A percentile compares a stretch with the other conserved stretches of the same genome.
These are phyloP conservation scores for Protosalanx chinensis DNA, from an alignment of 2,797 vertebrate genomes.

Conservation along the genomic window DNA sequence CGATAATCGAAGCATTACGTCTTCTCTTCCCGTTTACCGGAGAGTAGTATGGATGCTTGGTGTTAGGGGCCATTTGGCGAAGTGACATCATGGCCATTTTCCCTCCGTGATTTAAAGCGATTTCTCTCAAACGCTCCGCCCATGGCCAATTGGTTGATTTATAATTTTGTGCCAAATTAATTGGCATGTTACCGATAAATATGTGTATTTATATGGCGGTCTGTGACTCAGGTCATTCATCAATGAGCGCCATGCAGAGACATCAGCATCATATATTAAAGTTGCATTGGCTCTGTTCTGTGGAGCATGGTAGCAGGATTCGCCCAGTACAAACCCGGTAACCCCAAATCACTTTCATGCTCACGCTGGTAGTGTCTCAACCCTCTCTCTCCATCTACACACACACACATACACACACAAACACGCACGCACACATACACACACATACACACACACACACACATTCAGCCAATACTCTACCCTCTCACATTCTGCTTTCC, in stretches of 20 bases:
- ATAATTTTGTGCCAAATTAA: not conserved
- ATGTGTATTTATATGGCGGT: not conserved
- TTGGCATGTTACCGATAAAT: not conserved
- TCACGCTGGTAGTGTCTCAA: conserved; percentile 5
- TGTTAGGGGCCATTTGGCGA: not conserved
- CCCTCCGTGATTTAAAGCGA: not conserved
- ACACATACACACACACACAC: not conserved
- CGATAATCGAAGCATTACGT: not conserved
- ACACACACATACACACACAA: conserved; percentile 9
- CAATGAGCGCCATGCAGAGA: conserved; percentile 1
- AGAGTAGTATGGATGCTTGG: not conserved
- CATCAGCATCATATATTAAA: not conserved
- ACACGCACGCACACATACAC: conserved; percentile 8
- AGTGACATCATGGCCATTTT: not conserved
- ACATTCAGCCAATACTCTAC: not conserved
- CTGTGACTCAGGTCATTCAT: conserved; percentile 10
- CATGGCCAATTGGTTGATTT: not conserved
- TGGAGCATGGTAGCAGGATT: not conserved
- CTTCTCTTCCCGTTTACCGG: not conserved
- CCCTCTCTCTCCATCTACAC: not conserved
- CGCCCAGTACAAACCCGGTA: conserved; percentile 17
- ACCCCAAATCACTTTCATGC: conserved; percentile 31
- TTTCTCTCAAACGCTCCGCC: not conserved
- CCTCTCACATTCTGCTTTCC: not conserved
- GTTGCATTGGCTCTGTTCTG: not conserved